Percentiles rank a stretch among this genome's conserved stretches.
phyloP scores from a whole-genome alignment of 2,888 invertebrate genomes.

The Galerucella pusilla region DNA sequence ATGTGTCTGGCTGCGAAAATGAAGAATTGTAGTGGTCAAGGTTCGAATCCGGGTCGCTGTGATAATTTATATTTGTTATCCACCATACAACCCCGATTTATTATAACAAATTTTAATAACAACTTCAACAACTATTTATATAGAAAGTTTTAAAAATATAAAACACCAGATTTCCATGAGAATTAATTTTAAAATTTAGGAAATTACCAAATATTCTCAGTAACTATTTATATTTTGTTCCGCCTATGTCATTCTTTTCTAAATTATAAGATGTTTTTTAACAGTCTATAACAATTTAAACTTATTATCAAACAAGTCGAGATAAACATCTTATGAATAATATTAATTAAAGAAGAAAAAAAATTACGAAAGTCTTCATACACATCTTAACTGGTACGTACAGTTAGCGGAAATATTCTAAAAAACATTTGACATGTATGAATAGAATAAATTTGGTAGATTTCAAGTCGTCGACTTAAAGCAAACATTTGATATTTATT shows the following conservation, averaged over 20 bases:
- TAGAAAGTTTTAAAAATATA: no score
- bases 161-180: no score
- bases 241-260: not conserved
- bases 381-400: not conserved
- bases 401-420: not conserved
- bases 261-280: not conserved
- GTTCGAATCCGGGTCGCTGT: no score
- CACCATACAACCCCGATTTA: no score
- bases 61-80: no score
- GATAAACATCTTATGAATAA: not conserved
- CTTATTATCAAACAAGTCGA: not conserved
- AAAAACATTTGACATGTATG: not conserved
- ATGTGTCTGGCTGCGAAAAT: no score
- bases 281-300: not conserved
- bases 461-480: slow-evolving; percentile 7
- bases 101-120: no score
- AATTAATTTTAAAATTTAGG: not conserved
- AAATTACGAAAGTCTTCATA: slow-evolving; percentile 7
- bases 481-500: slow-evolving; percentile 12
- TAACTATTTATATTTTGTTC: not conserved
- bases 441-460: slow-evolving; percentile 10
- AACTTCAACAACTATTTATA: no score
- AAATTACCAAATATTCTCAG: not conserved
- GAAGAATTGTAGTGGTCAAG: no score
- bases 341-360: slow-evolving; percentile 9